phyloP scores from a whole-genome alignment of 1,140 invertebrate species.

The Drosophila arizonae region DNA sequence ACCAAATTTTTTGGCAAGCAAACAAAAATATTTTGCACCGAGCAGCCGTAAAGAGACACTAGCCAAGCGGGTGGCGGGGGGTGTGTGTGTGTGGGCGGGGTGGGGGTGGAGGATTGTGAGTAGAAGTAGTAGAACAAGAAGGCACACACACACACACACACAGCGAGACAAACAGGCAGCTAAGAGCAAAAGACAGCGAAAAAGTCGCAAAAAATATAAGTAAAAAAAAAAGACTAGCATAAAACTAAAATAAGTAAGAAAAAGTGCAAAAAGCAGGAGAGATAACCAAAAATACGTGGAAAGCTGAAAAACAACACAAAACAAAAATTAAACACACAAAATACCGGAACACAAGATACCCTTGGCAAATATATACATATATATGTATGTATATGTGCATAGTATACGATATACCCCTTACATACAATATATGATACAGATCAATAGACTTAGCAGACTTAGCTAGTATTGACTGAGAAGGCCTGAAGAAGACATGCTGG shows the following conservation, averaged over 20 bases:
- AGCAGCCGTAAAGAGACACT: slow-evolving; percentile 55
- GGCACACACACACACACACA: slow-evolving; percentile 4
- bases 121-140: slow-evolving; percentile 3
- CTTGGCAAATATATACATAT: not conserved
- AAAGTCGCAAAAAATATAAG: not conserved
- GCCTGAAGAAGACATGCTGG: too few relatives aligned
- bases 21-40: slow-evolving; percentile 64
- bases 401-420: too few relatives aligned
- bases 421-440: too few relatives aligned
- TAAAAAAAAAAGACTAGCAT: slow-evolving; percentile 29
- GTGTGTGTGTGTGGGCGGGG: not conserved
- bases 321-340: not conserved
- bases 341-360: not conserved
- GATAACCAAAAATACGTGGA: slow-evolving; percentile 31
- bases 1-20: slow-evolving; percentile 62
- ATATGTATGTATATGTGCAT: too few relatives aligned
- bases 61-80: slow-evolving; percentile 1
- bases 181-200: slow-evolving; percentile 7
- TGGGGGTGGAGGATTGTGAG: not conserved
- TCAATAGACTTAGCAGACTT: too few relatives aligned
- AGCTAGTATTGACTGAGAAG: too few relatives aligned
- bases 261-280: slow-evolving; percentile 36
- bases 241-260: slow-evolving; percentile 63
- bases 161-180: not conserved
- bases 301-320: not conserved